These are phyloP conservation scores for Notolabrus celidotus DNA, from an alignment of 2,797 vertebrate genomes.

Conservation along the genomic window DNA sequence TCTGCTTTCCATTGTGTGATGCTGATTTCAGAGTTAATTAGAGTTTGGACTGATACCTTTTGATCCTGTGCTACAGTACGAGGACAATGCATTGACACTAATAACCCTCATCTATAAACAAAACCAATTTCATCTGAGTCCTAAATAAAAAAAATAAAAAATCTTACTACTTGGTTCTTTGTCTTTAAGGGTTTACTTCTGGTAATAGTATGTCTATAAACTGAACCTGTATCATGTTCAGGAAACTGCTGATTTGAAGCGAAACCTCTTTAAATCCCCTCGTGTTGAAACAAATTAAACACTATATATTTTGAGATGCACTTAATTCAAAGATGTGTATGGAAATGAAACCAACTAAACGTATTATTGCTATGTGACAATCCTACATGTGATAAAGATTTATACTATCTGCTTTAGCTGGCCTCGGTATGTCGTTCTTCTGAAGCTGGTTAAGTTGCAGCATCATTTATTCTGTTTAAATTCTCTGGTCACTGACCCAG, in stretches of 20 bases:
- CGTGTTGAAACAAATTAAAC: no score
- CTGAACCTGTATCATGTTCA: not conserved
- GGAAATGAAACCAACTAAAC: no score
- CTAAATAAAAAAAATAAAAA: no score
- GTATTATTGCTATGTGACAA: no score
- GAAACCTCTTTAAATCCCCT: no score
- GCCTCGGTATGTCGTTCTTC: slow-evolving; percentile 13
- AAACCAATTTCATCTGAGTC: not conserved
- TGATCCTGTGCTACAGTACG: slow-evolving; percentile 22
- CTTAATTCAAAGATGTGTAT: no score
- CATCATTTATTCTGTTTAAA: slow-evolving; percentile 50
- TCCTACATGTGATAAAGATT: not conserved
- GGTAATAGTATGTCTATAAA: not conserved
- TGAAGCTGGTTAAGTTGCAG: slow-evolving; percentile 23
- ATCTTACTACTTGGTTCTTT: not conserved
- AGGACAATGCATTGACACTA: slow-evolving; percentile 23
- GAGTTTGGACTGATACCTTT: slow-evolving; percentile 13
- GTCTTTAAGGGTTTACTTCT: not conserved
- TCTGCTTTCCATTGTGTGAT: slow-evolving; percentile 24
- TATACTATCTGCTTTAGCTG: not conserved
- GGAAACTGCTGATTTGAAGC: not conserved
- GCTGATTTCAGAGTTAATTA: slow-evolving; percentile 34
- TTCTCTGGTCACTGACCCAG: slow-evolving; percentile 44
- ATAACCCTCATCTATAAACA: not conserved
- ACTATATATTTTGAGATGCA: no score